phyloP scores from a whole-genome alignment of 2,888 invertebrate genomes.

The Orgyia antiqua region DNA sequence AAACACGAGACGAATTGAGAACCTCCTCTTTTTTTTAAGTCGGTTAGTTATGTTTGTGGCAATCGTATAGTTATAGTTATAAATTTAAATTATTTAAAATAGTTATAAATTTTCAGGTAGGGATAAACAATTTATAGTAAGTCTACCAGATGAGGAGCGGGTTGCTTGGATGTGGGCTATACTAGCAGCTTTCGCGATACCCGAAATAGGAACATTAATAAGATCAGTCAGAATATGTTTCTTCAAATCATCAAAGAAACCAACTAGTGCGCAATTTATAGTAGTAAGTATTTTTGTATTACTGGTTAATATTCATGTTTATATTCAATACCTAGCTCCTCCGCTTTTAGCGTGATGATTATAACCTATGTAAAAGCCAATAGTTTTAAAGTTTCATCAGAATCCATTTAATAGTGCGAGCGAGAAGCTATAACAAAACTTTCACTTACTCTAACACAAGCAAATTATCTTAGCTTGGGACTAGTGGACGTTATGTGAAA shows the following conservation, averaged over 20 bases:
- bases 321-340: neutral
- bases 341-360: neutral
- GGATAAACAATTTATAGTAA: slow-evolving; percentile 90
- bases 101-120: slow-evolving; percentile 80
- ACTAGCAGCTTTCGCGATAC: slow-evolving; percentile 90
- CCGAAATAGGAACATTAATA: slow-evolving; percentile 92
- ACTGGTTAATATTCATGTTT: no score
- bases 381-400: no score
- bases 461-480: no score
- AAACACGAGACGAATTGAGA: no score
- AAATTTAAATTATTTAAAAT: neutral
- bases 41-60: no score
- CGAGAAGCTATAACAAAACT: no score
- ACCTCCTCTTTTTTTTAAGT: no score
- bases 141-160: slow-evolving; percentile 89
- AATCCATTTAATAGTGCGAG: no score
- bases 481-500: no score
- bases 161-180: slow-evolving; percentile 96
- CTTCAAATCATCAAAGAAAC: slow-evolving; percentile 91
- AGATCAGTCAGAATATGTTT: slow-evolving; percentile 91
- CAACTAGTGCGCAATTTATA: slow-evolving; percentile 76
- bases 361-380: no score
- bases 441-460: no score
- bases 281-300: slow-evolving; percentile 63
- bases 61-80: no score